These are phyloP conservation scores for Oncopodura yosiiana DNA, from an alignment of 1,140 invertebrate genomes.

Conservation along the genomic window DNA sequence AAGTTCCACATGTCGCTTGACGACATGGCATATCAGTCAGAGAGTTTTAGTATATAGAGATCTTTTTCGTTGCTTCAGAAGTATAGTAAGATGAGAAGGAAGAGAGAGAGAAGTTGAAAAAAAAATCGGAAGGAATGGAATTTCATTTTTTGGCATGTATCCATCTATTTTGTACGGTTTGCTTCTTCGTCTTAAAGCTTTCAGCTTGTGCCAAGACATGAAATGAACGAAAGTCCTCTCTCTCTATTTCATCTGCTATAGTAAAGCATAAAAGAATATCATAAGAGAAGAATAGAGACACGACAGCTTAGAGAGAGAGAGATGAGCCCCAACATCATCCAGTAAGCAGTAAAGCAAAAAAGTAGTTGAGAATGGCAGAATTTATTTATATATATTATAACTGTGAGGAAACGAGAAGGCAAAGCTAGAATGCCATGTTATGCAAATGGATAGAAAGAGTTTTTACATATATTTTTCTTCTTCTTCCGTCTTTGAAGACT, in stretches of 20 bases:
- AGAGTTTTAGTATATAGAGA: constrained; percentile 16
- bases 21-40: constrained; percentile 23
- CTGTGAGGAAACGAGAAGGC: too few relatives aligned
- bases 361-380: too few relatives aligned
- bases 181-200: neutral
- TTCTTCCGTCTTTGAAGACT: too few relatives aligned
- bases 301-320: neutral
- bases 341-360: neutral
- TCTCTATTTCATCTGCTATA: too few relatives aligned
- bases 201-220: neutral
- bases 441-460: too few relatives aligned
- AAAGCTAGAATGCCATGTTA: too few relatives aligned
- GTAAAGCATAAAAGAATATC: constrained; percentile 7
- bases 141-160: constrained; percentile 28
- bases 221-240: constrained; percentile 2
- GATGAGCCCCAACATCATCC: neutral
- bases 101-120: constrained; percentile 10
- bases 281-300: neutral
- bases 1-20: constrained; percentile 22
- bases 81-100: neutral
- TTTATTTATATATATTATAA: too few relatives aligned
- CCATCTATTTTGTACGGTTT: constrained; percentile 16
- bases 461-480: too few relatives aligned
- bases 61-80: neutral
- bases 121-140: constrained; percentile 30